Conservation (phyloP, 2,113 vertebrate species). For the Embiotoca jacksoni region DNA sequence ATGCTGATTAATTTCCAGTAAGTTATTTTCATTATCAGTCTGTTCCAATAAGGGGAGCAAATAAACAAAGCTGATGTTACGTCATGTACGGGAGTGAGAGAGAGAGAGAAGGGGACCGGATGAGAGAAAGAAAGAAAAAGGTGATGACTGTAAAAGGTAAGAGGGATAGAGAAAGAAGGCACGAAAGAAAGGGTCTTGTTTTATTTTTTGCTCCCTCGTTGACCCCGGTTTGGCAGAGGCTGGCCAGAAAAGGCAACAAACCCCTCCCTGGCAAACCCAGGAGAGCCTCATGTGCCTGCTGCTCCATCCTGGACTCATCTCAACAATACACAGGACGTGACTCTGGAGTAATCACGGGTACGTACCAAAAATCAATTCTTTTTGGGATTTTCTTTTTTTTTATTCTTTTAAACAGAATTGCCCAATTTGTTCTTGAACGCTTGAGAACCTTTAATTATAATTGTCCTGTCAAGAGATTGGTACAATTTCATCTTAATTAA, state of each 20-base stretch:
- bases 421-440: neutral
- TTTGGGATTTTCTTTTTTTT: neutral
- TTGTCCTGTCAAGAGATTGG: neutral
- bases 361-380: constrained; percentile 15
- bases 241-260: constrained; percentile 70
- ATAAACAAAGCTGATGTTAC: constrained; percentile 79
- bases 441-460: neutral
- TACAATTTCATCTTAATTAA: too few species aligned
- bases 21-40: constrained; percentile 50
- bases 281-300: constrained; percentile 51
- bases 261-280: constrained; percentile 69
- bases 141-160: constrained; percentile 79
- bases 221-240: constrained; percentile 73
- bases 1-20: constrained; percentile 45
- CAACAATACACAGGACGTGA: constrained; percentile 39
- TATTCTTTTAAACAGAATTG: neutral
- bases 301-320: constrained; percentile 69
- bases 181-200: constrained; percentile 69
- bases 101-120: constrained; percentile 58
- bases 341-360: constrained; percentile 53
- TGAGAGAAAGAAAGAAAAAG: constrained; percentile 68
- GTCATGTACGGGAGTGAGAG: constrained; percentile 69
- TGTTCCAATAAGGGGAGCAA: constrained; percentile 73
- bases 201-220: constrained; percentile 76
- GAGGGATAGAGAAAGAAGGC: constrained; percentile 64